Evolutionary conservation across 53 echinoderm and acorn worm species (phyloP), one percentile per base, ranked within the genome.

Genomic region (Echinarachnius parma): DNA sequence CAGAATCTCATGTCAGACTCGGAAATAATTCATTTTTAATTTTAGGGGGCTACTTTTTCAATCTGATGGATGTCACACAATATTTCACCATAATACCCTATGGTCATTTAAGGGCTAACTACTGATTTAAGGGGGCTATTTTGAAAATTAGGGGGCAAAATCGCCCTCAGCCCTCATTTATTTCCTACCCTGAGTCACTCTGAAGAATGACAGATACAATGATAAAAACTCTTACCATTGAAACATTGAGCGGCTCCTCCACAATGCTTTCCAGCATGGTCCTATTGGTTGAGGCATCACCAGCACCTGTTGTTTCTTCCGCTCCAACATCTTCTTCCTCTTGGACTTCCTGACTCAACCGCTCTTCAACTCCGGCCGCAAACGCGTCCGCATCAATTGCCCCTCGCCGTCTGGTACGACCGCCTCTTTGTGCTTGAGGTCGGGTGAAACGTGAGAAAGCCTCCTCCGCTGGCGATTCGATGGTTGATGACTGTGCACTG

Each of bases 361-460:
- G 23, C 21, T 72, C 74, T 28, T 42, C 25, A 27, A 72, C 28
- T 37, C 74, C 37, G 25, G 56, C 39, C 16, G 74, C 57, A 56
- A 72, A 72, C 16, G 23, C 37, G 8, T 72, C 74, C 56, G 27
- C 7, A 42, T 72, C 57, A 29, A 72, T 72, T 35, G 74, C 74
- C 25, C 44, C 22, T 7, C 39, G 74, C 33, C 42, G 54, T 25
- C 74, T 72, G 14, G 21, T 10, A 16, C 72, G 72, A 24, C 72
- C 57, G 18, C 27, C 55, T 14, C 39, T 56, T 1, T 14, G 37
- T n/a, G n/a, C n/a, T 7, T 15, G 35, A 5, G 74, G 74, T 24
- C 74, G 32, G 36, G 28, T 16, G 11, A 72, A 72, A 21, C 74
- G 55, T 28, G 55, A 72, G 26, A 56, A 28, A 8, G 44, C 74